Evolutionary conservation across 2,797 vertebrate species (phyloP).

Genomic region (Helicolenus hilgendorfi): DNA sequence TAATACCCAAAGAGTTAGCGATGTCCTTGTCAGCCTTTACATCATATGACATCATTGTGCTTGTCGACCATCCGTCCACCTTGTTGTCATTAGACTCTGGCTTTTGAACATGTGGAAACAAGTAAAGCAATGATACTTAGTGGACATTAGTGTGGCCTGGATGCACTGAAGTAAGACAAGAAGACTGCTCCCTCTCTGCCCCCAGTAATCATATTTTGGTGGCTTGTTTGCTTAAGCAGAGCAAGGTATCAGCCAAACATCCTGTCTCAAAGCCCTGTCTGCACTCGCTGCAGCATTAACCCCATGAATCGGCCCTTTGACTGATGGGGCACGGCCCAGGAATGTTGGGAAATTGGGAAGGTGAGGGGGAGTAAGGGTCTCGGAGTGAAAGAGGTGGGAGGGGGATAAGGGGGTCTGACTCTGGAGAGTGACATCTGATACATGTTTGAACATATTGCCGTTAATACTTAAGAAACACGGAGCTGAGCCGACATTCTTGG

Average conservation of each 20-base stretch:
- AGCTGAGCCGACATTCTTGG: slow-evolving; percentile 73
- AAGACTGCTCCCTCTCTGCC: slow-evolving; percentile 74
- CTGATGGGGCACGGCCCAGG: slow-evolving; percentile 85
- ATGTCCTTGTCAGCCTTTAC: neutral
- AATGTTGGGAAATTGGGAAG: slow-evolving; percentile 88
- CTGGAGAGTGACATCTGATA: slow-evolving; percentile 85
- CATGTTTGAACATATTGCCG: slow-evolving; percentile 84
- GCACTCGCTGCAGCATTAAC: slow-evolving; percentile 83
- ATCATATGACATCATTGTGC: slow-evolving; percentile 8
- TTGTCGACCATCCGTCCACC: slow-evolving; percentile 34
- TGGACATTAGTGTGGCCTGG: slow-evolving; percentile 66
- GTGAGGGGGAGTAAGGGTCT: slow-evolving; percentile 81
- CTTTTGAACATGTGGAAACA: slow-evolving; percentile 70
- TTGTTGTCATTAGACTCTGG: slow-evolving; percentile 43
- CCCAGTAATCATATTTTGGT: slow-evolving; percentile 89
- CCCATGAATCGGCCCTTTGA: slow-evolving; percentile 90
- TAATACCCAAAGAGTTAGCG: neutral
- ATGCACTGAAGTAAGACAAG: slow-evolving; percentile 72
- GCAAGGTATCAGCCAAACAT: slow-evolving; percentile 92
- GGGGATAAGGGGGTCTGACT: slow-evolving; percentile 78
- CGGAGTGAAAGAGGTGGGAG: slow-evolving; percentile 65
- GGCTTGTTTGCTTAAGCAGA: slow-evolving; percentile 93
- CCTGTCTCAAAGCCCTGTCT: slow-evolving; percentile 91
- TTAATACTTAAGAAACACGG: slow-evolving; percentile 77
- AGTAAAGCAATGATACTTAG: slow-evolving; percentile 67